phyloP scores from a whole-genome alignment of 2,888 invertebrate species.

The Aphodius granarius region DNA sequence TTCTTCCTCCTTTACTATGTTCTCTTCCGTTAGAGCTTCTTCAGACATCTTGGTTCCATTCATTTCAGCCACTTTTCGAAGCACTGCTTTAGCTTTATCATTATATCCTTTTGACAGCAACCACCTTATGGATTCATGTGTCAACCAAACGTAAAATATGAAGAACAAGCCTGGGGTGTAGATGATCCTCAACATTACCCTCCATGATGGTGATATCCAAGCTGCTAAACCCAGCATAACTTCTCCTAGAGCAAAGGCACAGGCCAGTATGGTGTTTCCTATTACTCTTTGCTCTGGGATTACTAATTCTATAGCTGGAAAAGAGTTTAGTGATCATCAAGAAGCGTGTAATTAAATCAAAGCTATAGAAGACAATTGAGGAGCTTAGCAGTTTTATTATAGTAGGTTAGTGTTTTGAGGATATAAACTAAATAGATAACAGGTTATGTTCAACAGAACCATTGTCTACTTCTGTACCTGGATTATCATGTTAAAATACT shows the following conservation, averaged over 20 bases:
- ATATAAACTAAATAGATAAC: too few relatives aligned
- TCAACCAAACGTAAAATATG: slow-evolving; percentile 64
- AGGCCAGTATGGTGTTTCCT: slow-evolving; percentile 69
- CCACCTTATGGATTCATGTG: slow-evolving; percentile 76
- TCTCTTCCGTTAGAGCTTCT: slow-evolving; percentile 15
- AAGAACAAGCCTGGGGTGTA: slow-evolving; percentile 71
- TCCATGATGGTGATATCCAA: slow-evolving; percentile 70
- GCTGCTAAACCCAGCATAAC: slow-evolving; percentile 68
- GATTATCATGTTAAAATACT: too few relatives aligned
- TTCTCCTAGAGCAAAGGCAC: slow-evolving; percentile 72
- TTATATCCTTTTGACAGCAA: slow-evolving; percentile 62
- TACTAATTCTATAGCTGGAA: slow-evolving; percentile 73
- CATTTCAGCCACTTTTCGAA: slow-evolving; percentile 62
- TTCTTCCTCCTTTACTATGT: slow-evolving; percentile 26
- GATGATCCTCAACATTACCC: slow-evolving; percentile 60
- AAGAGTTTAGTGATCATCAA: background rate
- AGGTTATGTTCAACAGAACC: too few relatives aligned
- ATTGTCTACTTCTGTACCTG: too few relatives aligned
- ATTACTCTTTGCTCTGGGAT: slow-evolving; percentile 72
- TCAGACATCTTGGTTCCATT: slow-evolving; percentile 50
- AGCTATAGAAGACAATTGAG: too few relatives aligned
- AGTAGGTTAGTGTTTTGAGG: too few relatives aligned
- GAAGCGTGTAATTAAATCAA: too few relatives aligned
- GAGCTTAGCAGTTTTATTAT: too few relatives aligned
- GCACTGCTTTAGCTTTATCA: slow-evolving; percentile 59